A percentile compares a stretch with the other conserved stretches of the same genome.
These are phyloP conservation scores for Syncerus caffer DNA, from an alignment of 2,797 vertebrate species.

Conservation along the genomic window DNA sequence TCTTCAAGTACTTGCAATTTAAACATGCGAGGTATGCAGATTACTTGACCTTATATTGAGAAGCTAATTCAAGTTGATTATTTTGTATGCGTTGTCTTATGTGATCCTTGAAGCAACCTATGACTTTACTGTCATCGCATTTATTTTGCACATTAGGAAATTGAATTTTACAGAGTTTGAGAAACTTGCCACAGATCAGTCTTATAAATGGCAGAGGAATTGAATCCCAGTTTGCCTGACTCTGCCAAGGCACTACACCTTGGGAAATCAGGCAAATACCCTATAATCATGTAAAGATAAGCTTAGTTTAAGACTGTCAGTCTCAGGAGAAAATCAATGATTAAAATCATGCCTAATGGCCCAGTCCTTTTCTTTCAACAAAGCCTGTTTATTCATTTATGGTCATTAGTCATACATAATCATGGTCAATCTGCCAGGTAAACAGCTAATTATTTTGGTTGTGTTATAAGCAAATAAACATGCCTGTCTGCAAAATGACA, in stretches of 20 bases:
- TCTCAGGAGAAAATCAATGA: slow-evolving; percentile 24
- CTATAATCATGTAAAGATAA: background rate
- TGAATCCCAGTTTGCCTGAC: background rate
- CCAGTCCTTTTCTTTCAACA: slow-evolving; percentile 27
- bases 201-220: background rate
- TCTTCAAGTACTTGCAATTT: background rate
- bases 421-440: slow-evolving; percentile 45
- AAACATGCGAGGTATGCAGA: background rate
- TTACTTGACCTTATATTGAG: background rate
- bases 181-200: background rate
- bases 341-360: slow-evolving; percentile 34
- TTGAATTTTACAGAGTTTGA: background rate
- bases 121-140: background rate
- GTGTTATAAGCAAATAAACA: slow-evolving; percentile 57
- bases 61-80: background rate
- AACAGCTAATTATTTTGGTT: slow-evolving; percentile 66
- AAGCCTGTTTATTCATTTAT: slow-evolving; percentile 53
- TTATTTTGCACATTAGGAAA: background rate
- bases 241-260: background rate
- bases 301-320: slow-evolving; percentile 7
- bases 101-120: background rate
- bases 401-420: slow-evolving; percentile 53
- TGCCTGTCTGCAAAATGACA: slow-evolving; percentile 54
- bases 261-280: background rate
- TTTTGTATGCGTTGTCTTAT: background rate